phyloP scores from a whole-genome alignment of 2,888 invertebrate species.

The Aethes cnicana region DNA sequence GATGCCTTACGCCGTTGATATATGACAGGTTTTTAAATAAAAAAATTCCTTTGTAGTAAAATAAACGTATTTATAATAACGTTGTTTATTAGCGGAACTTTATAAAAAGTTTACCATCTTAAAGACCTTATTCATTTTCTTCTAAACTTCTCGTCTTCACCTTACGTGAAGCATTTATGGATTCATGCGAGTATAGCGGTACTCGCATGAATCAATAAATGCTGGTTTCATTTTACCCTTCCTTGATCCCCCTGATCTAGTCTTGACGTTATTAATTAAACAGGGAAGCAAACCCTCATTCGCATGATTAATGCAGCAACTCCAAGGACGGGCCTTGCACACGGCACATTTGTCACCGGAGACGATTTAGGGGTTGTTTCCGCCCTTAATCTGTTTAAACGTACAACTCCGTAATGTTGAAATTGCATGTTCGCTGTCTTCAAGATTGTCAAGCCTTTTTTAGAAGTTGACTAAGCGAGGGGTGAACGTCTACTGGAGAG shows the following conservation, averaged over 20 bases:
- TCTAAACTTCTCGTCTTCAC: too few relatives aligned
- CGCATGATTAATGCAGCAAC: slow-evolving; percentile 55
- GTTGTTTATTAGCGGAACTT: too few relatives aligned
- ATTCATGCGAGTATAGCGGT: too few relatives aligned
- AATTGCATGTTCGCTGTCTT: slow-evolving; percentile 36
- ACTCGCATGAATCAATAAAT: neutral
- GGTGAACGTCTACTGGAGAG: slow-evolving; percentile 9
- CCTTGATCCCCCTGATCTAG: slow-evolving; percentile 27
- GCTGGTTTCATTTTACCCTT: neutral
- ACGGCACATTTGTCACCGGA: slow-evolving; percentile 40
- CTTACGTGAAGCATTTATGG: too few relatives aligned
- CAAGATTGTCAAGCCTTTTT: slow-evolving; percentile 24
- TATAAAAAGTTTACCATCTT: too few relatives aligned
- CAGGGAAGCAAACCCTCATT: slow-evolving; percentile 40
- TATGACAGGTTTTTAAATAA: neutral
- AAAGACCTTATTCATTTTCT: too few relatives aligned
- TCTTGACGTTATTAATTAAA: slow-evolving; percentile 31
- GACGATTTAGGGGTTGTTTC: slow-evolving; percentile 32
- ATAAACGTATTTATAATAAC: too few relatives aligned
- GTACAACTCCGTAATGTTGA: slow-evolving; percentile 34
- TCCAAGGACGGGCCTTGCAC: slow-evolving; percentile 45
- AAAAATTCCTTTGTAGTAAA: too few relatives aligned
- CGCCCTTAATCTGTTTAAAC: slow-evolving; percentile 28
- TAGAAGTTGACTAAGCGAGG: slow-evolving; percentile 15
- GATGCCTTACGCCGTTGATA: neutral